A percentile compares a stretch with the other conserved stretches of the same genome.
Conservation (phyloP, 2,888 invertebrate genomes). For the Entomobrya proxima region DNA sequence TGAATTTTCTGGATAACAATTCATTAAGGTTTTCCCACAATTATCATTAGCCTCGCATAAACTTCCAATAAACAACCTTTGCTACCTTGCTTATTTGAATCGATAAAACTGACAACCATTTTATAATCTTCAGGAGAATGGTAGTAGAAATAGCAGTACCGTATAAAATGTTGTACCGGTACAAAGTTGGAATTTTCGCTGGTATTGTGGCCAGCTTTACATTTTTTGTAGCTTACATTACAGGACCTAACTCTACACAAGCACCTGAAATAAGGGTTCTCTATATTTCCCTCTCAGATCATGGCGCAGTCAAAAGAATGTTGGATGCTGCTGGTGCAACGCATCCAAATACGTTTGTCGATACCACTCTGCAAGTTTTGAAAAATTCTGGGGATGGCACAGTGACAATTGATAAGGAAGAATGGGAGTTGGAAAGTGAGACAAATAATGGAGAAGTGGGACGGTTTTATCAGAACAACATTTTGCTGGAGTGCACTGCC, state of each 20-base stretch:
- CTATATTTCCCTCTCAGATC: slow-evolving; percentile 38
- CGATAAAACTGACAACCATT: not conserved
- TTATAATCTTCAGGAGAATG: too few relatives aligned
- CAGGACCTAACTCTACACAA: slow-evolving; percentile 40
- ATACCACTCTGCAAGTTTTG: slow-evolving; percentile 17
- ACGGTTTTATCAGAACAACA: slow-evolving; percentile 58
- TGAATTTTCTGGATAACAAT: too few relatives aligned
- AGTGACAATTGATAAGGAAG: slow-evolving; percentile 53
- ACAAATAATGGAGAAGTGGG: not conserved
- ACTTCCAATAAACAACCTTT: too few relatives aligned
- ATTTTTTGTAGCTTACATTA: slow-evolving; percentile 46
- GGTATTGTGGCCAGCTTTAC: slow-evolving; percentile 39
- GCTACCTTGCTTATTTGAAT: not conserved
- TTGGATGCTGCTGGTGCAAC: not conserved
- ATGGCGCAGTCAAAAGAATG: slow-evolving; percentile 7
- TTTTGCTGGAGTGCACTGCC: slow-evolving; percentile 65
- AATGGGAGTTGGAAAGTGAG: slow-evolving; percentile 32
- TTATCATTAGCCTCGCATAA: too few relatives aligned
- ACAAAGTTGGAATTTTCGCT: slow-evolving; percentile 54
- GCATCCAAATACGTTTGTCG: not conserved
- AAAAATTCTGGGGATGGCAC: slow-evolving; percentile 13
- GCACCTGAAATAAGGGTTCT: slow-evolving; percentile 51
- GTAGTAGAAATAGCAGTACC: not conserved
- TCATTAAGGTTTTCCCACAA: too few relatives aligned
- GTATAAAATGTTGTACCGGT: slow-evolving; percentile 52